phyloP scores from a whole-genome alignment of 2,113 vertebrate species.

The Rafetus swinhoei region DNA sequence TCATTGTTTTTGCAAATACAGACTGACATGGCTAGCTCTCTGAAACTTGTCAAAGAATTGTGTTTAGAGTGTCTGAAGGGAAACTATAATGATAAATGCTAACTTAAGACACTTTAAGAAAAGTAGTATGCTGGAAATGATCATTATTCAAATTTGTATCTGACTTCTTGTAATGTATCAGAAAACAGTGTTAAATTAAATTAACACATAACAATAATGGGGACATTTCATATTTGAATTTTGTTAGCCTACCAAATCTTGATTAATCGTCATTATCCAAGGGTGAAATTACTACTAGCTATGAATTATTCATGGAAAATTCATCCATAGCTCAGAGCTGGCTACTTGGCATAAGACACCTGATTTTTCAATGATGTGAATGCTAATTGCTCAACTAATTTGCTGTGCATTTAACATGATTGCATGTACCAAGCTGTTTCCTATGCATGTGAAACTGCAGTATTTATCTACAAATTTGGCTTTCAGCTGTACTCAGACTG shows the following conservation, averaged over 20 bases:
- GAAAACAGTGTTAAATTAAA: background rate
- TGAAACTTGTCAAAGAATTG: background rate
- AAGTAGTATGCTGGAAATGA: background rate
- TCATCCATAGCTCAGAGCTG: background rate
- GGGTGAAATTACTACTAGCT: background rate
- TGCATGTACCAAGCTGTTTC: accelerated
- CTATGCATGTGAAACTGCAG: background rate
- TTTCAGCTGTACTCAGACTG: background rate
- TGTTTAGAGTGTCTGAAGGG: slow-evolving; percentile 3
- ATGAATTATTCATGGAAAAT: background rate
- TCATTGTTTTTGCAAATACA: too few relatives aligned
- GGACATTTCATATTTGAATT: background rate
- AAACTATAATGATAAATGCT: background rate
- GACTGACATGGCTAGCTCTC: too few relatives aligned
- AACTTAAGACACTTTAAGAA: background rate
- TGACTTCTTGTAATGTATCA: background rate
- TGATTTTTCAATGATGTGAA: background rate
- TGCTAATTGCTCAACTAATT: background rate
- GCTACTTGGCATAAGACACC: background rate
- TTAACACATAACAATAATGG: accelerated
- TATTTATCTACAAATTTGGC: background rate
- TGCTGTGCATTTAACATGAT: background rate
- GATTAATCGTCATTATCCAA: background rate
- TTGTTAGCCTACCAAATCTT: background rate
- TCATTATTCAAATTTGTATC: background rate